Evolutionary conservation across 1,140 invertebrate genomes (phyloP).

Genomic region (Brachionus manjavacas): DNA sequence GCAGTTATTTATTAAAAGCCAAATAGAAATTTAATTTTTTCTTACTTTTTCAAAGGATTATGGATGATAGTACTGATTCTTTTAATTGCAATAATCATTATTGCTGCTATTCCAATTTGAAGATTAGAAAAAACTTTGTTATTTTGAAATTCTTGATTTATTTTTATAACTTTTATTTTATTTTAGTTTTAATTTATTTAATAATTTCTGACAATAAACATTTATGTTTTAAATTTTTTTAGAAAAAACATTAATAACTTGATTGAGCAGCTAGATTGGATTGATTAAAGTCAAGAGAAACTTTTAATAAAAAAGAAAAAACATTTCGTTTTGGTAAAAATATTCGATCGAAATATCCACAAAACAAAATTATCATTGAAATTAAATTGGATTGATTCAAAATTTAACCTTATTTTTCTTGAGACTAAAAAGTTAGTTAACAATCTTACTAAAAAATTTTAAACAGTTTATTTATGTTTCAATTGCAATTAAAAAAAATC

Average conservation of each 20-base stretch:
- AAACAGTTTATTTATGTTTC: background rate
- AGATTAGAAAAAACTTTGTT: background rate
- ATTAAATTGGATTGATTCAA: background rate
- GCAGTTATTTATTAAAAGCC: too few species aligned
- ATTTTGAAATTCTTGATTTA: background rate
- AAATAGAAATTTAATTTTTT: too few species aligned
- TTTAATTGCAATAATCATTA: constrained; percentile 5
- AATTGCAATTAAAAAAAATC: background rate
- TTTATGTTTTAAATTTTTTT: background rate
- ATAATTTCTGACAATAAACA: background rate
- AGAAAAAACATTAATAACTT: background rate
- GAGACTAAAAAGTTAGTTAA: background rate
- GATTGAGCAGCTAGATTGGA: background rate
- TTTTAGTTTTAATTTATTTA: background rate
- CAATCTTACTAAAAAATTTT: background rate
- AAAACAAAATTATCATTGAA: background rate
- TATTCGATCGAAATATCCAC: background rate
- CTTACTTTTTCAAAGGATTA: background rate
- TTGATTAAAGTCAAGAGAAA: too few species aligned
- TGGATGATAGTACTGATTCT: constrained; percentile 34
- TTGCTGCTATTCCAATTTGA: constrained; percentile 25
- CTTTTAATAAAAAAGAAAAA: too few species aligned
- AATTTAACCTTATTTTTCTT: background rate
- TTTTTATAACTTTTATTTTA: background rate
- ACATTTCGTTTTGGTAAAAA: background rate